Base-by-base conservation (phyloP, 2,888 invertebrate species). In the Lasioglossum lativentre region DNA sequence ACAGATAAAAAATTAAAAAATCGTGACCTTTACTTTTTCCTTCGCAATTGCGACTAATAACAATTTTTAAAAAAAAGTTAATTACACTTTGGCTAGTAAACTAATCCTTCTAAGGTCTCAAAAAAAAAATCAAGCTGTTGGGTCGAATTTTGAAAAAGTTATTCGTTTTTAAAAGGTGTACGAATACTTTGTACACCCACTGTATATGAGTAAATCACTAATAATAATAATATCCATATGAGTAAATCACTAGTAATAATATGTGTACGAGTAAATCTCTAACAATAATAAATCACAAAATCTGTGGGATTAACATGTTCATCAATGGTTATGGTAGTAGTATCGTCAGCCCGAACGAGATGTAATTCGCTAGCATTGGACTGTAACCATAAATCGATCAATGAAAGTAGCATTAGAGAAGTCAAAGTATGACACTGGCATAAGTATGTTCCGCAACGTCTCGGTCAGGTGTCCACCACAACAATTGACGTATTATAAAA, bases 401-500 rank as follows among this genome's bases (percentile, higher is more conserved):
- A 68, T 34, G 66, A 19, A 68, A 68, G 19, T 34, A 10, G 30
- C 10, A 34, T 68, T 68, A 68, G 30, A 38, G 19, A 38, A 63
- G 63, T 68, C 23, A 34, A 34, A 68, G 66, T 38, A 30, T 30
- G 63, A 6, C 66, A 68, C 34, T 68, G 19, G 34, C 23, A 68
- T 68, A 68, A 68, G 66, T 68, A 68, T 68, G 34, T 68, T 68
- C 34, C 34, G 34, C 66, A 68, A 38, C 66, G 66, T 38, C 66
- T 68, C 66, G 34, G 30, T 68, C 66, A 68, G 66, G 66, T 68
- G 66, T 68, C 23, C 66, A 34, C 34, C 34, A 38, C 66, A 68
- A 68, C 66, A 68, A 68, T 68, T 34, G 66, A 68, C 66, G 66
- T 68, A 68, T 68, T 34, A 68, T 68, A 68, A 68, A 68, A 23